phyloP scores from a whole-genome alignment of 1,140 invertebrate genomes.

The Parapsyche elsis region DNA sequence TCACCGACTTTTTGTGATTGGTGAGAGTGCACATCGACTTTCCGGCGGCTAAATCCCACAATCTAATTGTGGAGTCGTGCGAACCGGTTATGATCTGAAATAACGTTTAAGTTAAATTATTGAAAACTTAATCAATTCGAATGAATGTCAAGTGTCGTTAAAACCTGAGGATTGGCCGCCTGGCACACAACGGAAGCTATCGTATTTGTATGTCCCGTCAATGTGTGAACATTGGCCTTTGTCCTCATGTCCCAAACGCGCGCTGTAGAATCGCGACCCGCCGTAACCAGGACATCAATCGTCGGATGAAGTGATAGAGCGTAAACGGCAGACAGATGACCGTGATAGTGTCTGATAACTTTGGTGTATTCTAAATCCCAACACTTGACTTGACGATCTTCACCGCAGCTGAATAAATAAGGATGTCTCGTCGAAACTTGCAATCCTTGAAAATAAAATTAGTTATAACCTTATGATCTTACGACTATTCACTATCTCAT shows the following conservation, averaged over 20 bases:
- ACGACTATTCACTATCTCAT: not conserved
- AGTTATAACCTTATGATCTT: not conserved
- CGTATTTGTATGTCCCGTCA: slow-evolving; percentile 97
- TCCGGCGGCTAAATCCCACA: slow-evolving; percentile 98
- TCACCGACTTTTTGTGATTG: slow-evolving; percentile 99
- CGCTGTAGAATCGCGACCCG: slow-evolving; percentile 94
- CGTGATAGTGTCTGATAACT: slow-evolving; percentile 98
- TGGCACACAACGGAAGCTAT: slow-evolving; percentile 95
- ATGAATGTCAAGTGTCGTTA: not conserved
- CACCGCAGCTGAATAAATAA: slow-evolving; percentile 98
- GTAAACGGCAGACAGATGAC: slow-evolving; percentile 97
- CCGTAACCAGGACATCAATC: slow-evolving; percentile 94
- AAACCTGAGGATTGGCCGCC: slow-evolving; percentile 90
- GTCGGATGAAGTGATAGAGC: slow-evolving; percentile 94
- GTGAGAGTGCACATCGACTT: slow-evolving; percentile 95
- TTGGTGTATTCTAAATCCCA: slow-evolving; percentile 99
- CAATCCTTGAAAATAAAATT: slow-evolving; percentile 68
- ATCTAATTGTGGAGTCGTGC: slow-evolving; percentile 86
- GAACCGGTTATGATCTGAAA: slow-evolving; percentile 80
- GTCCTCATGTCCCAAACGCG: slow-evolving; percentile 99
- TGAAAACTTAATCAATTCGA: slow-evolving; percentile 13
- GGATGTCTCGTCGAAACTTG: slow-evolving; percentile 95
- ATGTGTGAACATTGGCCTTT: slow-evolving; percentile 97
- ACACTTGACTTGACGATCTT: slow-evolving; percentile 99
- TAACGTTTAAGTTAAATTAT: slow-evolving; percentile 15